Conservation (phyloP, 2,113 vertebrate genomes). For the Sebastes fasciatus region DNA sequence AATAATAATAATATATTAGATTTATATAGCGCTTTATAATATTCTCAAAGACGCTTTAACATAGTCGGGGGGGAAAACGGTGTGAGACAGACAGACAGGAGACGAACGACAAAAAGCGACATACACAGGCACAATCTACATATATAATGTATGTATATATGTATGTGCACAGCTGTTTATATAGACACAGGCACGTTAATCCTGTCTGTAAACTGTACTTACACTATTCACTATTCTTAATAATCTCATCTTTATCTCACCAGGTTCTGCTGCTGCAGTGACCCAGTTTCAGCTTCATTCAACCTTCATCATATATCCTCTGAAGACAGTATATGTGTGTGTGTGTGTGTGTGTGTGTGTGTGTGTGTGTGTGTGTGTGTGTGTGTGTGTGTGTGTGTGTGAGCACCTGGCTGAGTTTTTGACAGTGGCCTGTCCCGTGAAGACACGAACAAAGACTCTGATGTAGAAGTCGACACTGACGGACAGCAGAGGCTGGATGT, state of each 20-base stretch:
- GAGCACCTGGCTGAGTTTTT: slow-evolving; percentile 92
- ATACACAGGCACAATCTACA: too few species aligned
- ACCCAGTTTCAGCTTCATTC: slow-evolving; percentile 51
- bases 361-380: neutral
- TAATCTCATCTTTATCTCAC: neutral
- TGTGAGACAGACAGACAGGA: too few species aligned
- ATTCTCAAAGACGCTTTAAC: too few species aligned
- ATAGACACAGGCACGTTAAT: neutral
- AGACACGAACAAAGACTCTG: slow-evolving; percentile 90
- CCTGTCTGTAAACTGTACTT: neutral
- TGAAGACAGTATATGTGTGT: too few species aligned
- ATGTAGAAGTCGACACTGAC: slow-evolving; percentile 95
- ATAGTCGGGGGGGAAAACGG: too few species aligned
- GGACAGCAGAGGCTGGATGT: slow-evolving; percentile 90
- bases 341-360: neutral
- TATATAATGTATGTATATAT: neutral
- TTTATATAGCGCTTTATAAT: too few species aligned
- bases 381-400: neutral
- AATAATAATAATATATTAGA: too few species aligned
- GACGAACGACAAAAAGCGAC: too few species aligned
- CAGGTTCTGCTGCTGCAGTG: slow-evolving; percentile 25
- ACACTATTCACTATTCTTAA: neutral
- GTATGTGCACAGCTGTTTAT: neutral
- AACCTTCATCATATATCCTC: slow-evolving; percentile 39
- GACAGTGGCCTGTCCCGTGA: slow-evolving; percentile 90